Conservation (phyloP, 2,888 invertebrate species). For the Drosophila aldrichi region DNA sequence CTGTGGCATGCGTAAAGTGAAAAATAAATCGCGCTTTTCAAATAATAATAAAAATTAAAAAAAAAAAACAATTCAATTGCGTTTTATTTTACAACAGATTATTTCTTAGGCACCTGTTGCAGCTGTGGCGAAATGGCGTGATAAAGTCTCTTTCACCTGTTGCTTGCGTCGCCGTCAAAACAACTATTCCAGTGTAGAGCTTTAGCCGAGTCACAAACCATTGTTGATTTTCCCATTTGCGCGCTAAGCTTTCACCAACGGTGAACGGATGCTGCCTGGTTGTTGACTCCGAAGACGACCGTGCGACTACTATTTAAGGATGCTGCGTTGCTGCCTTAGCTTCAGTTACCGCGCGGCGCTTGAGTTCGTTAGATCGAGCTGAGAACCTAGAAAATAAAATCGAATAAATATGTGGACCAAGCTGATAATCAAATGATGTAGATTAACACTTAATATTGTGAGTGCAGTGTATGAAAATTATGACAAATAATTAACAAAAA, state of each 20-base stretch:
- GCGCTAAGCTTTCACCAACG: constrained; percentile 52
- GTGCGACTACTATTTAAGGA: constrained; percentile 81
- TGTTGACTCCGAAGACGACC: constrained; percentile 51
- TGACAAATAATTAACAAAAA: constrained; percentile 1
- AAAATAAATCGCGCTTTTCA: constrained; percentile 40
- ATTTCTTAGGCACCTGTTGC: constrained; percentile 27
- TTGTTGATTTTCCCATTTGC: constrained; percentile 25
- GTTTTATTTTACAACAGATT: background rate
- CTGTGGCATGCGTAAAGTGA: constrained; percentile 28
- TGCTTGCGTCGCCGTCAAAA: constrained; percentile 37
- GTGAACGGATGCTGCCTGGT: constrained; percentile 50
- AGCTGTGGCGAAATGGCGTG: background rate
- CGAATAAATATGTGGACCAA: constrained; percentile 48
- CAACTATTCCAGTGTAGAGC: constrained; percentile 46
- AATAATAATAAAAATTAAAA: constrained; percentile 15
- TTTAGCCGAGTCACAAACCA: constrained; percentile 50
- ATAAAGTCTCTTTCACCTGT: constrained; percentile 21
- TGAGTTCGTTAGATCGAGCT: constrained; percentile 77
- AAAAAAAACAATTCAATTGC: background rate
- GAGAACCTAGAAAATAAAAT: constrained; percentile 39
- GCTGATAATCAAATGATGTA: constrained; percentile 49
- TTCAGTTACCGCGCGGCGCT: constrained; percentile 83
- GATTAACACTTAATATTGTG: constrained; percentile 18
- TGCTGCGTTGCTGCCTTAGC: constrained; percentile 82
- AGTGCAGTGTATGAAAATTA: constrained; percentile 26